Base-by-base conservation (phyloP, 2,113 vertebrate species). In the Abramis brama region DNA sequence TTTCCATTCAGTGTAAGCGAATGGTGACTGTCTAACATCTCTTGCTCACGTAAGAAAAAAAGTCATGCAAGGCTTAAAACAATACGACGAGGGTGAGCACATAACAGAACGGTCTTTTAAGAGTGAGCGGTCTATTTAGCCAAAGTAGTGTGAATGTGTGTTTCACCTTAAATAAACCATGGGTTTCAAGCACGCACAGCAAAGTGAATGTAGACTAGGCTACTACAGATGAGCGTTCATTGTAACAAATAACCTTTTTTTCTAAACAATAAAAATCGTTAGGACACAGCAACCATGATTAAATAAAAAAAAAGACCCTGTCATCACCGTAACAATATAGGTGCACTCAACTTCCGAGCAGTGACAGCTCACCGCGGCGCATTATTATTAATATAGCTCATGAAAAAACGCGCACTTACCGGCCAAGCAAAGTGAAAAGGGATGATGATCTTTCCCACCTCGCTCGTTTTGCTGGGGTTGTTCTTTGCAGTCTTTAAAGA, bases 391-490 rank as follows among this genome's bases (percentile, higher is more conserved):
- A 10, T 43, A 47, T 47, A 75, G 73, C 75, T 19, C n/a, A 21
- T 6, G 25, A 47, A 39, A 43, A 77, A 62, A 68, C 78, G 87
- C 70, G 83, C 52, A 96, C 97, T 94, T 95, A 99, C 98, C 97
- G 96, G 96, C 98, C 98, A 99, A 1, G 97, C 96, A 71, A 97
- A 99, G 92, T 97, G 95, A 92, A 99, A 99, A 1, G 97, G 96
- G 86, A 99, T 98, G 87, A 94, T 84, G 87, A 99, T 96, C 94
- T 94, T 96, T 83, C 96, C 97, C 17, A 88, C 90, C 5, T 95
- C 95, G 88, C 95, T 94, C 71, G 94, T 88, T 86, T 91, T 96
- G 85, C 91, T 94, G 27, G 92, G 92, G 87, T 89, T 95, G 30
- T 91, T 95, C 91, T 92, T 95, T 71, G 91, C 84, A 89, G 81